Evolutionary conservation across 2,113 vertebrate genomes (phyloP).

Genomic region (Forbesichthys papilliferus): DNA sequence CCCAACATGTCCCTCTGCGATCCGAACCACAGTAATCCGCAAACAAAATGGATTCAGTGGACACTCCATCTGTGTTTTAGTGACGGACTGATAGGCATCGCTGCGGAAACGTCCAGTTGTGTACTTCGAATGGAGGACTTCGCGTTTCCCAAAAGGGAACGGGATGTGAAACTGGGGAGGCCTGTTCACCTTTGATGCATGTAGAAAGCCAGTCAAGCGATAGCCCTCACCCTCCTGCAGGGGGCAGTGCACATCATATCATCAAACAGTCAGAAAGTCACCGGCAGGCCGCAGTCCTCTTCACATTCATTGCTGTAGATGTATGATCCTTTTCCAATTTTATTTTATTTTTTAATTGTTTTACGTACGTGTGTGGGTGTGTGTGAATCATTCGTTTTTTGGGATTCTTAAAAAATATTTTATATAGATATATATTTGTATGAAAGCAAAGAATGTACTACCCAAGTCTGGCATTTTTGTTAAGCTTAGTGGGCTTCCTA

Average conservation of each 20-base stretch:
- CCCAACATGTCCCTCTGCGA: constrained; percentile 23
- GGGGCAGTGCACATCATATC: constrained; percentile 64
- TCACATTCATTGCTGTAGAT: constrained; percentile 77
- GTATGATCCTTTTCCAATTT: constrained; percentile 42
- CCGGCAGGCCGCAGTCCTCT: constrained; percentile 55
- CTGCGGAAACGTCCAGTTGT: constrained; percentile 47
- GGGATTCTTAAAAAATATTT: constrained; percentile 31
- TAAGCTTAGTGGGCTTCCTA: neutral
- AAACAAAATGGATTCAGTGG: constrained; percentile 45
- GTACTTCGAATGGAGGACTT: constrained; percentile 36
- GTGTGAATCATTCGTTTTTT: constrained; percentile 30
- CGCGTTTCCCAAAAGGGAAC: constrained; percentile 37
- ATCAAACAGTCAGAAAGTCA: constrained; percentile 63
- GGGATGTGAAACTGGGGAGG: constrained; percentile 31
- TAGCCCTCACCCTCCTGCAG: constrained; percentile 63
- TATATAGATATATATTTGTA: constrained; percentile 57
- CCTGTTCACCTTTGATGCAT: constrained; percentile 46
- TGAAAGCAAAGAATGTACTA: constrained; percentile 55
- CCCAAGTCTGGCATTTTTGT: constrained; percentile 73
- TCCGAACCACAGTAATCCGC: constrained; percentile 37
- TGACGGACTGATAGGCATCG: constrained; percentile 46
- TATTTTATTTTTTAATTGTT: constrained; percentile 21
- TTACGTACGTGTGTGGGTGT: neutral
- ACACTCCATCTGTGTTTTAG: constrained; percentile 17
- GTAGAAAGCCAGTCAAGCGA: constrained; percentile 60